Evolutionary conservation across 2,113 vertebrate genomes (phyloP), one percentile per base, ranked within the genome.

Genomic region (Colistium nudipinnis): DNA sequence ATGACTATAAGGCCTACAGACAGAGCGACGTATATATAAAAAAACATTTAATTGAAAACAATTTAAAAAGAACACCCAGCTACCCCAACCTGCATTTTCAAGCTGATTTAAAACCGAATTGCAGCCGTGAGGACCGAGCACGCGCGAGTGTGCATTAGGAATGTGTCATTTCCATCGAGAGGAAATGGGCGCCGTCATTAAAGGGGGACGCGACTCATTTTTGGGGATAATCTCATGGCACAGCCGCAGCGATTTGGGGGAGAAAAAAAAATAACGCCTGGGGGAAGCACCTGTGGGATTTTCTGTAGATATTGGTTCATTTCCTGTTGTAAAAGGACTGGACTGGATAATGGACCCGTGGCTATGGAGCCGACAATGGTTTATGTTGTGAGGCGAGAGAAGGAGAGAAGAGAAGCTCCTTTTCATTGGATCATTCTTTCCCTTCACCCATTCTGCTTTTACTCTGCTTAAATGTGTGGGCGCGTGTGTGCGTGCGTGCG

Each of bases 251-350:
- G 62, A 65, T 14, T 56, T 31, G 22, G 7, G 30, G 12, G 30
- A n/a, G 19, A 45, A 54, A 31, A 55, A 53, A 48, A 16, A 69
- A 54, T 10, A 33, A 11, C 33, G 55, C 62, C 13, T 63, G 2
- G 8, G 3, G 22, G 36, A n/a, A 63, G 7, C 45, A 59, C 22
- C 65, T 22, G 22, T 22, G 22, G 44, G 66, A 52, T 41, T 59
- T 25, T 53, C 56, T 38, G 24, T 25, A 12, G 43, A 65, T 69
- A n/a, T 22, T 16, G 54, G 20, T 70, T 62, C 0, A 72, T 57
- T 70, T 84, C 48, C 35, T 54, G 48, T 77, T 68, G 33, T 72
- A n/a, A 61, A 73, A 4, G 43, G 30, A 61, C 28, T 56, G 8
- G 36, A 36, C 36, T 65, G n/a, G n/a, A n/a, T 22, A 39, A 59